Conservation (phyloP, 2,113 vertebrate genomes). For the Mungos mungo region DNA sequence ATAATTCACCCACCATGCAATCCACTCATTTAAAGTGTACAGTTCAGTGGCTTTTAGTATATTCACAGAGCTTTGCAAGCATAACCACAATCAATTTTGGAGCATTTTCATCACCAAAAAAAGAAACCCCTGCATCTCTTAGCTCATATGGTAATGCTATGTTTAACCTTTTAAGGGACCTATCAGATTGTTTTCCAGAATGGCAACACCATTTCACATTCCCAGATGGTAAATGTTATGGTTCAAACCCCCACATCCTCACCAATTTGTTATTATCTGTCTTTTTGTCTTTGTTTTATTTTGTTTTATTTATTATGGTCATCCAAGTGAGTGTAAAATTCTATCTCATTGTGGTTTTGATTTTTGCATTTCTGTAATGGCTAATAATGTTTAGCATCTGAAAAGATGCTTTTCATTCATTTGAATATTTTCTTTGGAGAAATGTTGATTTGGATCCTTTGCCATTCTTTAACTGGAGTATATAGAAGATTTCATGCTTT, state of each 20-base stretch:
- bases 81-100: not conserved
- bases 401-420: not conserved
- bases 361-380: not conserved
- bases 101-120: not conserved
- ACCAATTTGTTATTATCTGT: not conserved
- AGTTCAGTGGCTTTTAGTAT: not conserved
- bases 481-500: not conserved
- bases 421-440: not conserved
- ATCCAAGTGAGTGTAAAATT: not conserved
- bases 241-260: not conserved
- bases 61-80: not conserved
- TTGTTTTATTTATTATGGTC: not conserved
- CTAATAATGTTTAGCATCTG: not conserved
- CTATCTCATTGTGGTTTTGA: not conserved
- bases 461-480: not conserved
- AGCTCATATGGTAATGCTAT: not conserved
- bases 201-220: not conserved
- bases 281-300: not conserved
- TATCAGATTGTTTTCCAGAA: conserved; percentile 3
- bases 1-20: not conserved
- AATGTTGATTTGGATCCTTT: not conserved
- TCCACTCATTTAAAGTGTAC: not conserved
- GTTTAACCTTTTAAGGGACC: not conserved
- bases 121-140: not conserved
- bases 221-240: not conserved